Evolutionary conservation across 1,140 invertebrate species (phyloP), one percentile per base, ranked within the genome.

Genomic region (Phthorimaea operculella): DNA sequence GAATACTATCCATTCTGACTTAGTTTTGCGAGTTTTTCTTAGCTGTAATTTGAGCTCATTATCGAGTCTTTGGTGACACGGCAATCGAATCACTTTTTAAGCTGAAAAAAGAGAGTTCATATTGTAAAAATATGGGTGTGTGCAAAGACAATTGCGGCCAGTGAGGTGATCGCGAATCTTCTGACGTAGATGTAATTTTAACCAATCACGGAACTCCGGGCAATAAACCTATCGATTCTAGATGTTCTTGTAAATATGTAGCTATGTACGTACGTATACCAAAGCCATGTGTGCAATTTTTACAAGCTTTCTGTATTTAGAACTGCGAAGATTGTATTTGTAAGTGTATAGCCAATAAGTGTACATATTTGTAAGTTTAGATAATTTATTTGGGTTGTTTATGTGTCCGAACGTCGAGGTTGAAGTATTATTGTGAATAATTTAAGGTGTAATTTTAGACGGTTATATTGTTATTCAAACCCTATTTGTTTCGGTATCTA

Each of bases 221-320:
- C 79, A 83, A 83, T 83, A 83, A 70, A 57, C 69, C 53, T 68
- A 69, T 76, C 74, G 73, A 80, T 75, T 74, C 55, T 74, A 76
- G 71, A 71, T 70, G 60, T 68, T 68, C 60, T 53, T 82, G 77
- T 84, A 84, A 76, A 83, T 84, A 84, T 84, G 75, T 84, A 84
- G 76, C 59, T 81, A 84, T 80, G 74, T 81, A 83, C 64, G 66
- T 81, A 84, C 72, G 76, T 83, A 84, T 83, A 83, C 81, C 81
- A 84, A 84, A 85, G 81, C 75, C 70, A 83, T 74, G 79, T 79
- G 81, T 85, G 81, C 81, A 85, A 85, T 85, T 85, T 83, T 82
- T 82, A 83, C 71, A 80, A 79, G 80, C 79, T 83, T 83, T 12
- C 44, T 47, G 44, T 47, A 47, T 14, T 47, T 47, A 47, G 44